Percentiles rank a stretch among this genome's conserved stretches.
Evolutionary conservation across 1,140 invertebrate species (phyloP).

Genomic region (Rhyzopertha dominica): DNA sequence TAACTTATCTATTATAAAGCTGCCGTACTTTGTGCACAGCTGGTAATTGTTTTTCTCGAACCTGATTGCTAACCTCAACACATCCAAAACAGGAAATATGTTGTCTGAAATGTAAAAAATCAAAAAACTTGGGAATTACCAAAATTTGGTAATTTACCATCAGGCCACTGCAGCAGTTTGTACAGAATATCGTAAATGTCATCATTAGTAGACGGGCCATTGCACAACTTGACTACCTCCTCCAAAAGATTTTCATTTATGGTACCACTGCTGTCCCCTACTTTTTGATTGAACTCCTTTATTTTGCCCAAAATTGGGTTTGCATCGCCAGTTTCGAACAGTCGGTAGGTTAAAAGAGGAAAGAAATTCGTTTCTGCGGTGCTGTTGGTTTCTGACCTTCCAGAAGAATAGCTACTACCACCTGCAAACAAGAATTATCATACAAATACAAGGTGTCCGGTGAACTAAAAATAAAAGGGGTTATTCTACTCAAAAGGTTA

Average conservation of each 20-base stretch:
- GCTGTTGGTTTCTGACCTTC: conserved; percentile 18
- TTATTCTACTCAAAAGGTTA: too few relatives aligned
- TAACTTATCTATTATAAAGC: conserved; percentile 44
- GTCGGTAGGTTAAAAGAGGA: conserved; percentile 47
- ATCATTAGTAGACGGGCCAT: conserved; percentile 44
- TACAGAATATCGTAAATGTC: conserved; percentile 57
- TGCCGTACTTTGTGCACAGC: conserved; percentile 51
- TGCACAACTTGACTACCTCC: conserved; percentile 56
- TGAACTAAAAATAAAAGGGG: too few relatives aligned
- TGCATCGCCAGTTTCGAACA: conserved; percentile 47
- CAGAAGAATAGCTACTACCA: conserved; percentile 53
- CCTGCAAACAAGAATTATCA: conserved; percentile 35
- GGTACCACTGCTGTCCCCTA: conserved; percentile 47
- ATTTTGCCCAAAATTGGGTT: conserved; percentile 54
- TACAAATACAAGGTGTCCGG: not conserved
- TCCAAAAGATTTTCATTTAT: conserved; percentile 53
- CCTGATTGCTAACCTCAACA: conserved; percentile 72
- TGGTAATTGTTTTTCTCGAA: conserved; percentile 56
- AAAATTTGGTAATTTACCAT: conserved; percentile 47
- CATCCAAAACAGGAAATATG: conserved; percentile 82
- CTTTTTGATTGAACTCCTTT: conserved; percentile 71
- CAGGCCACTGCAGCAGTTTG: conserved; percentile 70
- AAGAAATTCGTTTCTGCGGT: conserved; percentile 36
- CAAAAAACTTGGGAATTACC: not conserved
- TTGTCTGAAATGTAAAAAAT: conserved; percentile 53